Conservation (phyloP, 2,797 vertebrate species). For the Zenarchopterus dispar region DNA sequence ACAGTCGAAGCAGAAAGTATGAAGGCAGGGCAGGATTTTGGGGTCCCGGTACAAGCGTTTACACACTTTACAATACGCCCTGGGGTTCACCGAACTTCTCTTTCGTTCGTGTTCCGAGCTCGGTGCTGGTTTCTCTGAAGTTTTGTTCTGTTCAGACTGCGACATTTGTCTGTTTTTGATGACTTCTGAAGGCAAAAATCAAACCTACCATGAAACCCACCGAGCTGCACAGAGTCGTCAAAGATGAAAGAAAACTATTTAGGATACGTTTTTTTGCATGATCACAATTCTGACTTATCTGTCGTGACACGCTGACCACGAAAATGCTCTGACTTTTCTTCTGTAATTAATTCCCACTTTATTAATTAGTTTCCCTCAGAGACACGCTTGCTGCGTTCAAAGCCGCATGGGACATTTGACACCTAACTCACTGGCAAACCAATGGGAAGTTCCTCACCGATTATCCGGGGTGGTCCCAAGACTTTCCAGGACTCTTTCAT, state of each 20-base stretch:
- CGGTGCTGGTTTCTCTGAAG: neutral
- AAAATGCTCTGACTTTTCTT: neutral
- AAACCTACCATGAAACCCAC: neutral
- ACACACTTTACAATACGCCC: constrained; percentile 83
- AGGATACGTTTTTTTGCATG: neutral
- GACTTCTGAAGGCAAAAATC: neutral
- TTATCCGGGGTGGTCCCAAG: constrained; percentile 30
- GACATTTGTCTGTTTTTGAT: constrained; percentile 48
- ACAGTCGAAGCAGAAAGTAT: constrained; percentile 89
- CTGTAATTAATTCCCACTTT: neutral
- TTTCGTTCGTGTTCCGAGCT: neutral
- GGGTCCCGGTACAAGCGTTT: constrained; percentile 83
- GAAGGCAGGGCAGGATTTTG: constrained; percentile 89
- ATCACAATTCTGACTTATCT: neutral
- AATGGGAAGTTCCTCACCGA: constrained; percentile 38
- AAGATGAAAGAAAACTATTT: neutral
- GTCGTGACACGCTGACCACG: accelerated
- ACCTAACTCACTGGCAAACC: constrained; percentile 31
- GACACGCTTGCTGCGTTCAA: constrained; percentile 41
- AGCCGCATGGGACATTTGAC: constrained; percentile 52
- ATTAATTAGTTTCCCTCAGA: constrained; percentile 1
- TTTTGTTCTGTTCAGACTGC: constrained; percentile 1
- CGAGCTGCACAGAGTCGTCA: constrained; percentile 5
- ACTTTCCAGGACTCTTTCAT: constrained; percentile 6
- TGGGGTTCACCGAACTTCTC: constrained; percentile 39